Conservation (phyloP, 2,797 vertebrate genomes). For the Pseudotriccus pelzelni region DNA sequence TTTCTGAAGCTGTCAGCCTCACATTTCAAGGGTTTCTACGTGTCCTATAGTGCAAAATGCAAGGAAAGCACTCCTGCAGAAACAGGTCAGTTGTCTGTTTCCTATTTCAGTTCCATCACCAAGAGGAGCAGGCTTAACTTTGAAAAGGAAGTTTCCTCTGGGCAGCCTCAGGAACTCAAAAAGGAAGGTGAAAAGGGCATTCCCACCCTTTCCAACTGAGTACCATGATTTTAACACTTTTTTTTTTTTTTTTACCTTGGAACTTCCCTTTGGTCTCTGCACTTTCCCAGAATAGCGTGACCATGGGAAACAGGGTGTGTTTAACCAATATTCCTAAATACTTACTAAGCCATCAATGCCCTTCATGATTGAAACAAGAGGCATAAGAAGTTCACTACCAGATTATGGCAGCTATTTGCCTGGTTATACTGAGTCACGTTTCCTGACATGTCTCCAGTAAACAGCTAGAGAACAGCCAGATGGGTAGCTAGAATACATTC, state of each 20-base stretch:
- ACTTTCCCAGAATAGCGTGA: not conserved
- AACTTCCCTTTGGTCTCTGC: not conserved
- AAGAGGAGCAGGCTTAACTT: not conserved
- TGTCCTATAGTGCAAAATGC: not conserved
- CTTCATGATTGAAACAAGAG: not conserved
- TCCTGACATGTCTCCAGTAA: not conserved
- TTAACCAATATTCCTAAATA: not conserved
- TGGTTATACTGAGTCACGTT: not conserved
- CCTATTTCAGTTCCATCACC: slow-evolving; percentile 26
- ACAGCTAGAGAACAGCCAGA: not conserved
- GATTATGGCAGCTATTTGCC: not conserved
- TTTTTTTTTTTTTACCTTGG: not conserved
- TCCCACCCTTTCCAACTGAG: not conserved
- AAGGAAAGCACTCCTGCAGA: not conserved
- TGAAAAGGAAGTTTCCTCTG: not conserved
- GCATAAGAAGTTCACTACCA: not conserved
- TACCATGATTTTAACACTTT: not conserved
- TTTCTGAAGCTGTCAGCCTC: slow-evolving; percentile 11
- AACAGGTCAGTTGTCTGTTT: slow-evolving; percentile 34
- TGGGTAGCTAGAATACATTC: not conserved
- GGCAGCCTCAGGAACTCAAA: not conserved
- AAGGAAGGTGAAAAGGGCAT: slow-evolving; percentile 43
- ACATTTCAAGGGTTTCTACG: not conserved
- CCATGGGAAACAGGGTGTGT: not conserved
- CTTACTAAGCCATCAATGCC: not conserved